Conservation (phyloP, 2,888 invertebrate species). For the Stenurella melanura region DNA sequence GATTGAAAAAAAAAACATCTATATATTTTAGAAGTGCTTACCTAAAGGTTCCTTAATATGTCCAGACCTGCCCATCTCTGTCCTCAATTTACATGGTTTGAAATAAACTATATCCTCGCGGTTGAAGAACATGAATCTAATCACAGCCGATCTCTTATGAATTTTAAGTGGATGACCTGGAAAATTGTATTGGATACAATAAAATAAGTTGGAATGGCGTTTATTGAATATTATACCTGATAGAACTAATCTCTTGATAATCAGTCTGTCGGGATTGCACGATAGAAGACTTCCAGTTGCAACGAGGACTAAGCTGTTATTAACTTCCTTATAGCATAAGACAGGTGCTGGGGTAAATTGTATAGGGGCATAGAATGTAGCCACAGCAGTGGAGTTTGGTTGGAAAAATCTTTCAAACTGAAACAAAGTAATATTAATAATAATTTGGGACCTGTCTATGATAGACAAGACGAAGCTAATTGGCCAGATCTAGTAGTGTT, state of each 20-base stretch:
- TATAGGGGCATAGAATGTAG: slow-evolving; percentile 95
- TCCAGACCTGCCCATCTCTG: slow-evolving; percentile 94
- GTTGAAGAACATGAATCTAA: slow-evolving; percentile 99
- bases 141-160: slow-evolving; percentile 88
- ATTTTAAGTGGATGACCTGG: slow-evolving; percentile 86
- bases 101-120: slow-evolving; percentile 97
- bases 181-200: neutral
- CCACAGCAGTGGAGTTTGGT: slow-evolving; percentile 89
- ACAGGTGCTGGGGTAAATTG: slow-evolving; percentile 93
- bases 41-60: slow-evolving; percentile 96
- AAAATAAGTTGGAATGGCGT: too few relatives aligned
- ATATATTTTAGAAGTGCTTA: too few relatives aligned
- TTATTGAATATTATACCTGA: slow-evolving; percentile 75
- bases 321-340: slow-evolving; percentile 83
- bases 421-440: too few relatives aligned
- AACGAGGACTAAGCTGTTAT: slow-evolving; percentile 74
- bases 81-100: slow-evolving; percentile 93
- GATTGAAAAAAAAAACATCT: too few relatives aligned
- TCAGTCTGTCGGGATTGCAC: slow-evolving; percentile 91
- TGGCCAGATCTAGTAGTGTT: too few relatives aligned
- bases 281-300: slow-evolving; percentile 93
- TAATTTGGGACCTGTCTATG: too few relatives aligned
- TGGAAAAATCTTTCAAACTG: slow-evolving; percentile 96
- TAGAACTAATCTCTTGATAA: slow-evolving; percentile 93
- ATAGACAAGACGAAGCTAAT: too few relatives aligned